Evolutionary conservation across 2,113 vertebrate genomes (phyloP), one percentile per base, ranked within the genome.

Genomic region (Platycercus adscitus): DNA sequence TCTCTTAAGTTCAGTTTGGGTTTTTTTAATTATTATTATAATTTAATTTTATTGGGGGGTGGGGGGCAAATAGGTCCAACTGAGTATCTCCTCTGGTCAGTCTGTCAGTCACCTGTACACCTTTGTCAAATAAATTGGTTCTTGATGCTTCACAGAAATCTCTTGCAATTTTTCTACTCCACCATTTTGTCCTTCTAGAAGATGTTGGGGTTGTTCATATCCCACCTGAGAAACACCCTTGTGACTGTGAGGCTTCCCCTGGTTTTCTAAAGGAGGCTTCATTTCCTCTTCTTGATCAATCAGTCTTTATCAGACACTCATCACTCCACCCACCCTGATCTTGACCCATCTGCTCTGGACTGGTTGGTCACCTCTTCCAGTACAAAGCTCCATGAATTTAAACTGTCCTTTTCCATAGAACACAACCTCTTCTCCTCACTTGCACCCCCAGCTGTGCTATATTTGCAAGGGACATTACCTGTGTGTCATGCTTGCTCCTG

Each of bases 371-470:
- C 7, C 9, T 68, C 11, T 25, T 60, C 4, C 12, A 35, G 13
- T 14, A 11, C 20, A 77, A 85, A 81, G 7, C 17, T 69, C 56
- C 25, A 13, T 41, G 39, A 61, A 56, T 50, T 73, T 41, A n/a
- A 60, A 33, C 9, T 28, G 7, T 31, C 31, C 14, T 13, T 78
- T 49, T 43, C 15, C 15, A 12, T 2, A 26, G 28, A 71, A 9
- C 1, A 2, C 47, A 88, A 4, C 8, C 5, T 55, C 15, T 85
- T 13, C 11, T 63, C 6, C 19, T 71, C 25, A 15, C 31, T 35
- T 83, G 49, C 35, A 17, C 26, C 7, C 4, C 9, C 3, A n/a
- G 9, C 16, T 35, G 16, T 1, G 0, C 11, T 64, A 5, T 44
- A 16, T 52, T 86, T 29, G 35, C 17, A 28, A n/a, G 9, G 5